Evolutionary conservation across 2,888 invertebrate species (phyloP), one percentile per base, ranked within the genome.

Genomic region (Schrankia costaestrigalis): DNA sequence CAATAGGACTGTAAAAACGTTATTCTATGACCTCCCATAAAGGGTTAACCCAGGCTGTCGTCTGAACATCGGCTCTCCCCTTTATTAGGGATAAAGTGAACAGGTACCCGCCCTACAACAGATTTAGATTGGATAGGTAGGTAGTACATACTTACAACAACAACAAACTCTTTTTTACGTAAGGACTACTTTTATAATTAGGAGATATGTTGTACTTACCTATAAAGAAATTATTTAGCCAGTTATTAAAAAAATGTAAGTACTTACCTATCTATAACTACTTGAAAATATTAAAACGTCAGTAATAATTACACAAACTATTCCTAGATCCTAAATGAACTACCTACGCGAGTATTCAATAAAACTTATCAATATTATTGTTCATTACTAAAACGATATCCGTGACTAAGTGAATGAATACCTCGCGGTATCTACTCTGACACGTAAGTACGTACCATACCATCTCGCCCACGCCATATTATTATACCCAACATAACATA

Each of bases 401-500:
- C 70, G 63, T 72, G 65, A 73, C 64, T 62, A 71, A 75, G 53
- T 72, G 70, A 75, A 71, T 74, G 70, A 71, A 73, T 71, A 62
- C 52, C 54, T 56, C 51, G 32, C 41, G 52, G 58, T 61, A 66
- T 69, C 57, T 63, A 66, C 32, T 23, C 37, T 43, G 29, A 40
- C 43, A 47, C 45, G 48, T 56, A 50, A 24, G 41, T 46, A 44
- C 34, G 36, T 41, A 57, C 68, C 63, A 64, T 68, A 32, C 32
- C 36, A 74, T n/a, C n/a, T 72, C 74, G 66, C 78, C 78, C 74
- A 78, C 74, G 67, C 71, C 50, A 62, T 63, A 51, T 75, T 78
- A 79, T 78, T 71, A 75, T 74, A 73, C 67, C 62, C 62, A 71
- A 73, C 69, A 72, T 78, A 78, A 77, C 78, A 75, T 75, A 80